These are phyloP conservation scores for Atrichornis clamosus DNA, from an alignment of 2,113 vertebrate genomes.

Conservation along the genomic window DNA sequence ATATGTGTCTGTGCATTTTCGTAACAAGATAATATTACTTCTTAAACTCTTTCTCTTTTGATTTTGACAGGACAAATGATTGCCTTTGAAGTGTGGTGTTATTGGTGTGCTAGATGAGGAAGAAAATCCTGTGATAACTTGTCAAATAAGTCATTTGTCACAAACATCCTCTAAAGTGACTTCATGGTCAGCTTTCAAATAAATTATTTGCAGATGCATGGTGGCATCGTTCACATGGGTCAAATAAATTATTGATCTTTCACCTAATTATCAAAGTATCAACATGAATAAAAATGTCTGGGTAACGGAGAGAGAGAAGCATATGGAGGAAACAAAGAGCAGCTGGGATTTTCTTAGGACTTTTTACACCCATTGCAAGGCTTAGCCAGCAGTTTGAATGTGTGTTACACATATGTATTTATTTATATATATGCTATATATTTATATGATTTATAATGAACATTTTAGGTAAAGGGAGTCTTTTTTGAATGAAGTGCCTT, in stretches of 20 bases:
- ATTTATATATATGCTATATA: background rate
- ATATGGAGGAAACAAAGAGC: background rate
- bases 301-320: background rate
- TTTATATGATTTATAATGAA: background rate
- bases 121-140: background rate
- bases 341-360: background rate
- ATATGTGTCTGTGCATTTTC: background rate
- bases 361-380: background rate
- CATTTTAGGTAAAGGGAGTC: background rate
- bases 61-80: background rate
- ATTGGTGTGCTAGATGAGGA: background rate
- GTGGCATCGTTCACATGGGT: background rate
- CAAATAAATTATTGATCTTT: background rate
- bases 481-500: background rate
- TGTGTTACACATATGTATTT: background rate
- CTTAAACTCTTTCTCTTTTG: background rate
- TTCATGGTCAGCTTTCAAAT: background rate
- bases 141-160: background rate
- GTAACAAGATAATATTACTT: background rate
- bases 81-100: background rate
- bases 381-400: background rate
- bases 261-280: background rate
- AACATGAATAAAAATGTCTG: background rate
- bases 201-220: background rate
- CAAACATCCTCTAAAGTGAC: background rate